Evolutionary conservation across 1,140 invertebrate genomes (phyloP), one percentile per base, ranked within the genome.

Genomic region (Euura lappo): DNA sequence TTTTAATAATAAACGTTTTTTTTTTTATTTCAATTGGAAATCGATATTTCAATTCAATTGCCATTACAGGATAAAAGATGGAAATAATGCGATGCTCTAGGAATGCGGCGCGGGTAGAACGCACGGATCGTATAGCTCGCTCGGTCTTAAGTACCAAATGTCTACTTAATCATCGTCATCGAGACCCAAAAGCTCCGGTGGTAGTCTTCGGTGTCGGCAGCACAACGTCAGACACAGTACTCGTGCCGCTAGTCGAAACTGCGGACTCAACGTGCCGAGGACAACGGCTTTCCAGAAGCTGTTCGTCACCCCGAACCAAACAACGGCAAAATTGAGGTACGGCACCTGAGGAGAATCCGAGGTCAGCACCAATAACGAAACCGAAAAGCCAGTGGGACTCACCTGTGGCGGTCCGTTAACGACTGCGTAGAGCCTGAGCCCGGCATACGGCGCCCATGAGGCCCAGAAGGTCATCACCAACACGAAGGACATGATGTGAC

Each of bases 271-370:
- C 47, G 92, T 91, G 71, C 96, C 89, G 80, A 98, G 93, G 76
- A 98, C 94, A 67, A 98, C 86, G 71, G 96, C 94, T 88, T 98
- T 99, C 94, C 95, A 97, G 82, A 97, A 96, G 67, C 95, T 97
- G 88, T 98, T 98, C 72, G 96, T 89, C 77, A 99, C 93, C 4
- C 96, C 97, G 73, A 98, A 88, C 97, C 97, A 99, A 64, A 98
- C 94, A 71, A 97, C 93, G 60, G 92, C 93, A 84, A 99, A 99
- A 84, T 98, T 95, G 71, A 98, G 88, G 87, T 95, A 93, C 72
- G 95, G 95, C 77, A 94, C 90, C 87, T 95, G 91, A 64, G 91
- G 5, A 4, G 13, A 60, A 60, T 60, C 51, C 4, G 51, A n/a
- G 13, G 8, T 60, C 13, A 60, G 51, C 10, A 60, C 51, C 8